A percentile compares a stretch with the other conserved stretches of the same genome.
Evolutionary conservation across 2,113 vertebrate species (phyloP).

Genomic region (Forbesichthys papilliferus): DNA sequence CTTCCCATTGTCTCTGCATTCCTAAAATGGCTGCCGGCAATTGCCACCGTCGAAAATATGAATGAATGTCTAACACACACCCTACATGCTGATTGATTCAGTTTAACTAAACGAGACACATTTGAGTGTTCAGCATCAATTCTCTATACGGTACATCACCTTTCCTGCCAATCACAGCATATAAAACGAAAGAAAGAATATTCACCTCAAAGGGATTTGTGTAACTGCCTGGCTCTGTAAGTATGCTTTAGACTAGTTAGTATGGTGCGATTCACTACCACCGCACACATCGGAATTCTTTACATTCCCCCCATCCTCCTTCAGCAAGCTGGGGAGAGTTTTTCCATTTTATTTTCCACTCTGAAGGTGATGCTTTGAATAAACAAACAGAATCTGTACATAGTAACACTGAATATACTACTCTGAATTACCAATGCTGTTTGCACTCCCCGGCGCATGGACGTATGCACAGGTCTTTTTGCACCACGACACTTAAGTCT

Average conservation of each 20-base stretch:
- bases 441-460: not conserved
- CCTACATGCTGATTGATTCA: too few relatives aligned
- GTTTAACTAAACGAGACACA: too few relatives aligned
- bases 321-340: not conserved
- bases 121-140: not conserved
- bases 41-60: not conserved
- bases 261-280: not conserved
- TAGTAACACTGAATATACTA: not conserved
- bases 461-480: not conserved
- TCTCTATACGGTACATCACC: not conserved
- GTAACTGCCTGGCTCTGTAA: not conserved
- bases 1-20: not conserved
- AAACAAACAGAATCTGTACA: not conserved
- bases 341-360: not conserved
- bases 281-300: not conserved
- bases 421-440: not conserved
- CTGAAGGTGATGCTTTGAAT: not conserved
- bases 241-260: not conserved
- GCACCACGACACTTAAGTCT: not conserved
- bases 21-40: not conserved
- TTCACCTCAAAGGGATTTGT: too few relatives aligned
- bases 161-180: not conserved
- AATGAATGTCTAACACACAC: too few relatives aligned
- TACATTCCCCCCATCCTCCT: not conserved
- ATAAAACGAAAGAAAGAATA: too few relatives aligned